Evolutionary conservation across 2,113 vertebrate genomes (phyloP).

Genomic region (Puffinus mauretanicus): DNA sequence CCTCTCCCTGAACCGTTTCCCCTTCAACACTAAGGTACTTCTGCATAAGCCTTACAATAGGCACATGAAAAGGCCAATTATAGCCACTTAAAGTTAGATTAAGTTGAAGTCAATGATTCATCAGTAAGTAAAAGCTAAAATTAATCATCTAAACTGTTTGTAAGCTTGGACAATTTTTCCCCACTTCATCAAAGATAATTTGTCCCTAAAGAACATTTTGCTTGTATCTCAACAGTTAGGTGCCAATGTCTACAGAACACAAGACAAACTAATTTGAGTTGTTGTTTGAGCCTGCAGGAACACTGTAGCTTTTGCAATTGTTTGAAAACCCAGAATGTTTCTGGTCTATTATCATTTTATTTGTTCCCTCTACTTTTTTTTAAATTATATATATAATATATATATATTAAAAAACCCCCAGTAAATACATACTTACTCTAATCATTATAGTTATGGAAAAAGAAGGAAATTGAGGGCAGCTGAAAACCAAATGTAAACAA

Average conservation of each 20-base stretch:
- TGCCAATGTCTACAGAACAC: background rate
- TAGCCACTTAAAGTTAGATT: background rate
- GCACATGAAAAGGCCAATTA: background rate
- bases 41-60: background rate
- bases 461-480: background rate
- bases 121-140: conserved; percentile 19
- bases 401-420: too few relatives aligned
- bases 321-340: conserved; percentile 5
- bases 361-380: background rate
- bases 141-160: background rate
- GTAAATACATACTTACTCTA: background rate
- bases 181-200: conserved; percentile 20
- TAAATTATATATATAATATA: too few relatives aligned
- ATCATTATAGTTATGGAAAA: background rate
- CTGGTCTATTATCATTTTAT: background rate
- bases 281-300: background rate
- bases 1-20: background rate
- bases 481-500: background rate
- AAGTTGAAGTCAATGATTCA: background rate
- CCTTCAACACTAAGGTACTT: background rate
- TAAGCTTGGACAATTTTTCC: background rate
- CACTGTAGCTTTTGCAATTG: background rate
- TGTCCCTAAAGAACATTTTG: background rate
- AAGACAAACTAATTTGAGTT: conserved; percentile 13
- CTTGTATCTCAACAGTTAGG: background rate